Evolutionary conservation across 2,113 vertebrate genomes (phyloP), one percentile per base, ranked within the genome.

Genomic region (Cygnus buccinator): DNA sequence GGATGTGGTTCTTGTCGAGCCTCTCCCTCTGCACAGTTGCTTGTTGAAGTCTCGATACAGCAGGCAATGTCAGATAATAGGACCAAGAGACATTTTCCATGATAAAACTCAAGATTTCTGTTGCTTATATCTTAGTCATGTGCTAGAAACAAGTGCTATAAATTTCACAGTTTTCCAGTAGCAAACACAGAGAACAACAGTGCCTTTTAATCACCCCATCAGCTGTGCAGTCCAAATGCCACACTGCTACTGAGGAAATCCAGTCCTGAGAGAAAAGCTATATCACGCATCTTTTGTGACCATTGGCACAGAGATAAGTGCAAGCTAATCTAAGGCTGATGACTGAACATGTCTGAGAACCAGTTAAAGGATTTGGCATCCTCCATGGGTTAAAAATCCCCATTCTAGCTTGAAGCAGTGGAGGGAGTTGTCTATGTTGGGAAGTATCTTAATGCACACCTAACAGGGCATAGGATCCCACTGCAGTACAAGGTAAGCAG

Each of bases 211-310:
- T 81, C 28, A 72, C 75, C 46, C 62, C 72, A 37, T 54, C 55
- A 68, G 20, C 21, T 73, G 20, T 35, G 75, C 17, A 62, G 22
- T 41, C 48, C 35, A 48, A 93, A 63, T 31, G 35, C 28, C 25
- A 13, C 0, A 0, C 33, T 76, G 35, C 39, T 66, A 7, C 23
- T 0, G 1, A 87, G 43, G 44, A 73, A 81, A 44, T 48, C 43
- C 62, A 78, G 21, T 43, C 66, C 39, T 26, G 41, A 62, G 63
- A 82, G 44, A 50, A 84, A 87, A 75, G 29, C 1, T 37, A 29
- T 70, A 22, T 70, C 11, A 2, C 3, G 1, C 41, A 74, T 37
- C 72, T 93, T 71, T 79, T 43, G 26, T 65, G 68, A 2, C 23
- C 23, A 13, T 7, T 17, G 72, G 39, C 67, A 61, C 39, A 79